Evolutionary conservation across 2,888 invertebrate genomes (phyloP).

Genomic region (Nymphalis urticae): DNA sequence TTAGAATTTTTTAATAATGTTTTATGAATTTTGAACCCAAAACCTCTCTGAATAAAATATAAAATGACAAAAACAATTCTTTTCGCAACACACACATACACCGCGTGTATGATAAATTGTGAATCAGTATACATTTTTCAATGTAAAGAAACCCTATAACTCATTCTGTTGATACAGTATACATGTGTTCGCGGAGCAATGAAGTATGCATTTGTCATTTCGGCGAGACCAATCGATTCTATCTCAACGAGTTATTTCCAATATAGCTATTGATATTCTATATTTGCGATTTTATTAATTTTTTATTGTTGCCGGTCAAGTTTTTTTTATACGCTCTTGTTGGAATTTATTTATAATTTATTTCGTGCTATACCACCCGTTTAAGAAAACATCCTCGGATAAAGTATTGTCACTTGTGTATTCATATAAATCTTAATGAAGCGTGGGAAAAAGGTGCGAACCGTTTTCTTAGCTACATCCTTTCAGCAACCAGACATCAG

Average conservation of each 20-base stretch:
- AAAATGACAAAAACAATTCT: not conserved
- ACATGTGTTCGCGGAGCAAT: slow-evolving; percentile 42
- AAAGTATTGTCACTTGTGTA: too few species aligned
- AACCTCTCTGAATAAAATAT: too few species aligned
- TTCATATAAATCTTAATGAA: too few species aligned
- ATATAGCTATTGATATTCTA: slow-evolving; percentile 16
- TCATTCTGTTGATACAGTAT: slow-evolving; percentile 37
- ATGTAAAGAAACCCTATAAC: slow-evolving; percentile 35
- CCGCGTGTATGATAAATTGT: not conserved
- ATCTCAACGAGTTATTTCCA: slow-evolving; percentile 10
- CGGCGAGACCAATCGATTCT: slow-evolving; percentile 39
- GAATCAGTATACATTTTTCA: slow-evolving; percentile 29
- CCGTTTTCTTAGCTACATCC: too few species aligned
- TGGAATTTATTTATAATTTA: too few species aligned
- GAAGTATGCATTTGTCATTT: slow-evolving; percentile 43
- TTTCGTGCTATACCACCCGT: too few species aligned
- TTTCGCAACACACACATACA: not conserved
- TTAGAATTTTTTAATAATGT: too few species aligned
- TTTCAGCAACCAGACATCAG: too few species aligned
- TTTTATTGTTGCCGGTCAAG: not conserved
- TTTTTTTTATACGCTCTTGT: too few species aligned
- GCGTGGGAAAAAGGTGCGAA: too few species aligned
- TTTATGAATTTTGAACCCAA: too few species aligned
- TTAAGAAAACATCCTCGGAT: too few species aligned
- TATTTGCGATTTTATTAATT: not conserved